phyloP scores from a whole-genome alignment of 1,140 invertebrate species.

The Hesperophylax magnus region DNA sequence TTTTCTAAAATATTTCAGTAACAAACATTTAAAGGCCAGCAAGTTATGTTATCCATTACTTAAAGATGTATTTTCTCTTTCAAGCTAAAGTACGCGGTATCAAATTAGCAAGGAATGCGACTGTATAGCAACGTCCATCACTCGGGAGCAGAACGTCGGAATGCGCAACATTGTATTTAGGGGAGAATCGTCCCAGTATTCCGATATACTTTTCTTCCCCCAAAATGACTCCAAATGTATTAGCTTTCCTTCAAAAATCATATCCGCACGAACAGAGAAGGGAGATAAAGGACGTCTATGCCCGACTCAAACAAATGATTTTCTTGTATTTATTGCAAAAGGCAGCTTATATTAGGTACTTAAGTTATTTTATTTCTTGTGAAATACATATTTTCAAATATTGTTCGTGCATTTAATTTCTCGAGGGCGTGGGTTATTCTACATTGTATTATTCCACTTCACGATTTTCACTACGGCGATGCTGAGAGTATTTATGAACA shows the following conservation, averaged over 20 bases:
- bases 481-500: no score
- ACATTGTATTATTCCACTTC: no score
- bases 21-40: not conserved
- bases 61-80: not conserved
- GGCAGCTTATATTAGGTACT: not conserved
- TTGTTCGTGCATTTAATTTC: not conserved
- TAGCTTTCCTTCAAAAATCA: not conserved
- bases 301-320: not conserved
- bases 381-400: not conserved
- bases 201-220: not conserved
- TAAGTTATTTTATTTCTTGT: not conserved
- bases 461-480: no score
- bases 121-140: conserved; percentile 18
- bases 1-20: no score
- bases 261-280: not conserved
- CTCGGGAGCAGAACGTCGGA: not conserved
- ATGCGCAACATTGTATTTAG: conserved; percentile 6
- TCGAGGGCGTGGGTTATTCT: not conserved
- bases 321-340: not conserved
- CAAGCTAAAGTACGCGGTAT: not conserved
- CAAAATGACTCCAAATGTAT: not conserved
- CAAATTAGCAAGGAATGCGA: conserved; percentile 33
- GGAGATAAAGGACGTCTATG: not conserved
- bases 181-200: not conserved
- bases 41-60: not conserved